Percentiles rank a stretch among this genome's conserved stretches.
These are phyloP conservation scores for Actenoides hombroni DNA, from an alignment of 2,113 vertebrate species.

Conservation along the genomic window DNA sequence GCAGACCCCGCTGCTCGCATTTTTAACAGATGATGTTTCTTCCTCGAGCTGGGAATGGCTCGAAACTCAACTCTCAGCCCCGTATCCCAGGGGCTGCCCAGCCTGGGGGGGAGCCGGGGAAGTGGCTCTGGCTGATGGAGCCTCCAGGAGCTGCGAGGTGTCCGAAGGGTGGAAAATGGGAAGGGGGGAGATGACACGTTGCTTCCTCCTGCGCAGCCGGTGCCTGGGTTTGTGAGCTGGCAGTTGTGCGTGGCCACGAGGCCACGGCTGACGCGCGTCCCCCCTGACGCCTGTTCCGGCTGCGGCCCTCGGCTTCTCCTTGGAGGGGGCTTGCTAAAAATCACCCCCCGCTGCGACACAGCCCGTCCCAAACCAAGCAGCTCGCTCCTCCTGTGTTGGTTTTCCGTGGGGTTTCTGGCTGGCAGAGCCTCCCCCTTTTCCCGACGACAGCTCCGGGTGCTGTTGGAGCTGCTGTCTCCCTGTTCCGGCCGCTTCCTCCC, in stretches of 20 bases:
- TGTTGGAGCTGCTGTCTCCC: fast-evolving
- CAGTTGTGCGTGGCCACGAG: fast-evolving
- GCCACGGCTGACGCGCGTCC: fast-evolving
- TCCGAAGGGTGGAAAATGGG: fast-evolving
- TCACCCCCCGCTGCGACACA: fast-evolving
- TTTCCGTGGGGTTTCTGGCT: neutral
- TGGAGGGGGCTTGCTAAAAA: neutral
- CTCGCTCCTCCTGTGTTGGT: fast-evolving
- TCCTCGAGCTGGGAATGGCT: neutral
- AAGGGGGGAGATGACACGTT: fast-evolving
- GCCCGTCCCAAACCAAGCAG: fast-evolving
- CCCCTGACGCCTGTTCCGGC: no score
- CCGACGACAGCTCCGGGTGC: fast-evolving
- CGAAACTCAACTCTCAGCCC: neutral
- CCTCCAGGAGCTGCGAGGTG: neutral
- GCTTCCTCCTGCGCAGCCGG: neutral
- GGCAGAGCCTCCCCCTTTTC: fast-evolving
- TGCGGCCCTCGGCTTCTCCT: neutral
- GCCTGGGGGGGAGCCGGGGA: fast-evolving
- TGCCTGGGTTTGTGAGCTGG: neutral
- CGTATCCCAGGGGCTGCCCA: fast-evolving
- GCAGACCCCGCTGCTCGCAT: neutral
- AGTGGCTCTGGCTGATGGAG: neutral
- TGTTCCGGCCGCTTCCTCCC: neutral
- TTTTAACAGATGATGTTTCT: conserved; percentile 39